Evolutionary conservation across 2,113 vertebrate genomes (phyloP).

Genomic region (Sceloporus tristichus): DNA sequence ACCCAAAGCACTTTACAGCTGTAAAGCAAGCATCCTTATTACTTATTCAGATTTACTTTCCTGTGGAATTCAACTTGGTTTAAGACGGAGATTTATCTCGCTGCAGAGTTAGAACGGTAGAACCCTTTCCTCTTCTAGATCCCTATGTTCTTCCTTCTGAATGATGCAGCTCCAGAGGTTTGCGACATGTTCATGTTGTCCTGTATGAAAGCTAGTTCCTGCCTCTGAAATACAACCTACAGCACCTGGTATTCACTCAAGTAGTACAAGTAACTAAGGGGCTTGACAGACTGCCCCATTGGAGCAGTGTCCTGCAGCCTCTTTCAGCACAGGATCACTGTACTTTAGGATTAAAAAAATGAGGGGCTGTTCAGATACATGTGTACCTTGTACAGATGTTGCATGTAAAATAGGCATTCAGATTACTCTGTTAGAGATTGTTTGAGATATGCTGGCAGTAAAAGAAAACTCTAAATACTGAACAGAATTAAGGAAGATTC

Average conservation of each 20-base stretch:
- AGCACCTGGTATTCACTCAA: no score
- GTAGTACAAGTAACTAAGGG: no score
- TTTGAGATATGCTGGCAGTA: not conserved
- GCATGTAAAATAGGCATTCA: not conserved
- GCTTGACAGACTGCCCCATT: no score
- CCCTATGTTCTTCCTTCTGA: not conserved
- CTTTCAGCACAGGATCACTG: no score
- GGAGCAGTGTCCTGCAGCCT: no score
- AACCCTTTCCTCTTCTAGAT: not conserved
- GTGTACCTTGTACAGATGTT: not conserved
- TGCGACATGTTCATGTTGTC: no score
- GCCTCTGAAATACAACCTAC: no score
- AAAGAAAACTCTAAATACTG: not conserved
- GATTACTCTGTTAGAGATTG: not conserved
- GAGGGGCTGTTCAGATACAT: not conserved
- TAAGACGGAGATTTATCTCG: conserved; percentile 42
- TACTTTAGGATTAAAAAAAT: not conserved
- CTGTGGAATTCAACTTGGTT: conserved; percentile 44
- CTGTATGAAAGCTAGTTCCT: not conserved
- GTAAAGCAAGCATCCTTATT: conserved; percentile 54
- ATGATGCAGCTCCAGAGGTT: not conserved
- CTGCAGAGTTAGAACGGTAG: conserved; percentile 31
- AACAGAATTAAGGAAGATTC: not conserved
- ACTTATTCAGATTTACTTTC: conserved; percentile 57
- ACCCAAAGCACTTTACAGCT: conserved; percentile 47